Base-by-base conservation (phyloP, 2,888 invertebrate genomes). In the Calameuta idolon region DNA sequence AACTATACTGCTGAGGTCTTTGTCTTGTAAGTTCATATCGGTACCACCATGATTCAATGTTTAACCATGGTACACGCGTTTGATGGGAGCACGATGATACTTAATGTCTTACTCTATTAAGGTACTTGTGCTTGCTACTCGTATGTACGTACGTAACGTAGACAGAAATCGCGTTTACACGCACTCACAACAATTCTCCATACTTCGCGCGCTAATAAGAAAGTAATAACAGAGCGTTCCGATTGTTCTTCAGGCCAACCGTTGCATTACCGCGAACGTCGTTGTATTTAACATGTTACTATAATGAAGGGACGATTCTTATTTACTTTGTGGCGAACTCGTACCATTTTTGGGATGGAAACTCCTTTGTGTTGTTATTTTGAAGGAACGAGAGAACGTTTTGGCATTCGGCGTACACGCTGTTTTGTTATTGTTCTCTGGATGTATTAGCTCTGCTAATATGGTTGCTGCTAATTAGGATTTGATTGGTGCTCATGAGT, bases 181-280 rank as follows among this genome's bases (percentile, higher is more conserved):
- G 11, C 69, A 34, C 9, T 33, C 71, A 71, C 33, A 33, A 74
- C 74, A 4, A 33, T 15, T 23, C 30, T 35, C 35, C 12, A 23
- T 33, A 71, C 33, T 34, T 31, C 74, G 35, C 23, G 37, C 37
- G 74, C 74, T 31, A 74, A 37, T 74, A 74, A 37, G 74, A 74
- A 74, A 74, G 74, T 74, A 33, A 74, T n/a, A 37, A 34, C 37
- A 74, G 23, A 33, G 74, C 74, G 35, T 71, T 34, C 74, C 74
- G 74, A 74, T 74, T 74, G 74, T 74, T 74, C 23, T 35, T 34
- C 33, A 9, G 9, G 5, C 37, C 11, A 35, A 23, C 35, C 15
- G 34, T 30, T n/a, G 74, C 74, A 35, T 37, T 74, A 12, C 15
- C 15, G 12, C 33, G 34, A 12, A 31, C 31, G 55, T 55, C 0